Evolutionary conservation across 2,888 invertebrate genomes (phyloP).

Genomic region (Liodrosophila aerea): DNA sequence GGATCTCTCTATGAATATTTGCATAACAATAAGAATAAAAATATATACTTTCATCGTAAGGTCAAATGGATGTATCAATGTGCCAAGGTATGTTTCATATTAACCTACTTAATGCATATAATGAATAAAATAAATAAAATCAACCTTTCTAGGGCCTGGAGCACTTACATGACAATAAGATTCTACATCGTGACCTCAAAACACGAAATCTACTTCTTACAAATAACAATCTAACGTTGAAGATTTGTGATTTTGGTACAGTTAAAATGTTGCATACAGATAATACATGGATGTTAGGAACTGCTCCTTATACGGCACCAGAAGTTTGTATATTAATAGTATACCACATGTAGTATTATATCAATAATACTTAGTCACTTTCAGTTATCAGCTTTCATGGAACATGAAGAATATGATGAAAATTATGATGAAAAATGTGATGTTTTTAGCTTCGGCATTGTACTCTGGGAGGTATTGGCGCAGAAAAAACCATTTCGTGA

Average conservation of each 20-base stretch:
- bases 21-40: neutral
- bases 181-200: conserved; percentile 14
- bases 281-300: no score
- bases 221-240: neutral
- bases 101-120: no score
- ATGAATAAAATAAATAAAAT: no score
- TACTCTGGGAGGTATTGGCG: conserved; percentile 13
- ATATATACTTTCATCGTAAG: neutral
- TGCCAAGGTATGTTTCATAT: conserved; percentile 8
- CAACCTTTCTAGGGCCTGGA: conserved; percentile 9
- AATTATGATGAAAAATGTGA: conserved; percentile 15
- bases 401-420: no score
- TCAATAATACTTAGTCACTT: no score
- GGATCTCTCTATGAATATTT: conserved; percentile 5
- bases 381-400: no score
- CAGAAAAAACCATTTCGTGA: neutral
- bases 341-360: no score
- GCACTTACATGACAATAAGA: conserved; percentile 7
- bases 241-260: conserved; percentile 17
- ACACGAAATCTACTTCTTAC: conserved; percentile 7
- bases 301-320: conserved; percentile 2
- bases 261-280: neutral
- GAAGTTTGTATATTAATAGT: no score
- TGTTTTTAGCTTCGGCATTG: conserved; percentile 26
- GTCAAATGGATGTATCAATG: conserved; percentile 18